Percentiles rank a stretch among this genome's conserved stretches.
Evolutionary conservation across 2,888 invertebrate species (phyloP).

Genomic region (Protodeltote pygarga): DNA sequence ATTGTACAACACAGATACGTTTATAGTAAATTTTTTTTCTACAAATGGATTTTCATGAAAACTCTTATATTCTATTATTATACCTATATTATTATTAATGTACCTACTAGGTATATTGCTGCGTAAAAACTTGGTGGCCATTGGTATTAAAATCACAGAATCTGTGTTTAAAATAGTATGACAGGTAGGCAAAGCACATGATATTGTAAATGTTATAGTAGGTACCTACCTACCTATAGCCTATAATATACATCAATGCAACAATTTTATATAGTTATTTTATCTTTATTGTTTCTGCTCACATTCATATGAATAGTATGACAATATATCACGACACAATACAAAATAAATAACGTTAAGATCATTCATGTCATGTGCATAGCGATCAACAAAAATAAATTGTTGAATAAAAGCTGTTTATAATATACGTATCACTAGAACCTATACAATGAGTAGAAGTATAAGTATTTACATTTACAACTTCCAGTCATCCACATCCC

Average conservation of each 20-base stretch:
- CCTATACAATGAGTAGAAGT: slow-evolving; percentile 46
- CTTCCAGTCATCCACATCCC: slow-evolving; percentile 37
- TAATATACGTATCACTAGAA: slow-evolving; percentile 42
- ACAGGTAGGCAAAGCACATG: too few relatives aligned
- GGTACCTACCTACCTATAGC: too few relatives aligned
- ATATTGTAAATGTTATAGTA: too few relatives aligned
- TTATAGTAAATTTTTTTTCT: too few relatives aligned
- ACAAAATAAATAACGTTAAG: slow-evolving; percentile 29
- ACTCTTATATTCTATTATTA: too few relatives aligned
- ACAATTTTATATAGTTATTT: slow-evolving; percentile 18
- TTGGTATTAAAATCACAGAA: too few relatives aligned
- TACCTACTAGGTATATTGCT: too few relatives aligned
- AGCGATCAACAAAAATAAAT: slow-evolving; percentile 49
- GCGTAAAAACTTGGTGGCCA: too few relatives aligned
- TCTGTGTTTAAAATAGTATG: too few relatives aligned
- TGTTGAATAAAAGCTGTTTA: slow-evolving; percentile 42
- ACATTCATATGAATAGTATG: slow-evolving; percentile 14
- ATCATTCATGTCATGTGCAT: slow-evolving; percentile 17
- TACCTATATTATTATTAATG: too few relatives aligned
- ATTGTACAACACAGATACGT: too few relatives aligned
- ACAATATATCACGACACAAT: slow-evolving; percentile 29
- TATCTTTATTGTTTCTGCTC: slow-evolving; percentile 31
- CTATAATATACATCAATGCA: slow-evolving; percentile 6
- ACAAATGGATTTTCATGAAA: too few relatives aligned
- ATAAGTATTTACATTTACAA: slow-evolving; percentile 49